Evolutionary conservation across 2,797 vertebrate species (phyloP).

Genomic region (Melanotaenia trifasciata): DNA sequence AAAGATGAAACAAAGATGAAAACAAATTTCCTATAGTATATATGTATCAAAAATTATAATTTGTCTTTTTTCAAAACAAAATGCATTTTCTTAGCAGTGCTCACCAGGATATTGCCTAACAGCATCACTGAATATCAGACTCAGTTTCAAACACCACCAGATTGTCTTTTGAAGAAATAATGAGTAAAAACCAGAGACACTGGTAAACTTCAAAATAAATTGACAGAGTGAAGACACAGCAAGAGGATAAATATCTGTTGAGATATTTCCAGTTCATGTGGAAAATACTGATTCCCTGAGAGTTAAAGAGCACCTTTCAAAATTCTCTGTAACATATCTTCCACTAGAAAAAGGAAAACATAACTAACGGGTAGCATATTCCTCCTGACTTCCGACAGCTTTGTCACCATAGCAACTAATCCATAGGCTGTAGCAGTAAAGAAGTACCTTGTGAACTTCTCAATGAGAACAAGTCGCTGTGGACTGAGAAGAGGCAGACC

Average conservation of each 20-base stretch:
- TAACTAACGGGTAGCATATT: slow-evolving; percentile 46
- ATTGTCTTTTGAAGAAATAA: too few relatives aligned
- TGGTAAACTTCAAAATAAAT: background rate
- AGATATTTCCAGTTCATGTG: slow-evolving; percentile 4
- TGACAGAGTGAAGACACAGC: background rate
- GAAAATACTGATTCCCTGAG: slow-evolving; percentile 19
- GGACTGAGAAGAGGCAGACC: slow-evolving; percentile 50
- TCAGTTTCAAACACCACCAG: background rate
- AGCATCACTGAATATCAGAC: background rate
- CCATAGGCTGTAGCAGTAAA: slow-evolving; percentile 60
- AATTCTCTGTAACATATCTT: slow-evolving; percentile 49
- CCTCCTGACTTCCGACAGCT: slow-evolving; percentile 56
- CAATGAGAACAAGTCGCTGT: slow-evolving; percentile 70
- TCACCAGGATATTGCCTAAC: background rate
- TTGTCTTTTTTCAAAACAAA: too few relatives aligned
- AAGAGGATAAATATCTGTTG: slow-evolving; percentile 1
- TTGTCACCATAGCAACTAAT: slow-evolving; percentile 79
- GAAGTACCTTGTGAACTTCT: slow-evolving; percentile 75
- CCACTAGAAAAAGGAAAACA: slow-evolving; percentile 36
- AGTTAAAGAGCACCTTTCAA: slow-evolving; percentile 32
- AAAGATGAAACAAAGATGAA: too few relatives aligned
- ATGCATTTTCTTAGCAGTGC: too few relatives aligned
- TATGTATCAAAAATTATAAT: too few relatives aligned
- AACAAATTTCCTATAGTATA: too few relatives aligned
- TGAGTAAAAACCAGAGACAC: background rate